Percentiles rank a stretch among this genome's conserved stretches.
These are phyloP conservation scores for Peromyscus eremicus DNA, from an alignment of 2,797 vertebrate genomes.

Conservation along the genomic window DNA sequence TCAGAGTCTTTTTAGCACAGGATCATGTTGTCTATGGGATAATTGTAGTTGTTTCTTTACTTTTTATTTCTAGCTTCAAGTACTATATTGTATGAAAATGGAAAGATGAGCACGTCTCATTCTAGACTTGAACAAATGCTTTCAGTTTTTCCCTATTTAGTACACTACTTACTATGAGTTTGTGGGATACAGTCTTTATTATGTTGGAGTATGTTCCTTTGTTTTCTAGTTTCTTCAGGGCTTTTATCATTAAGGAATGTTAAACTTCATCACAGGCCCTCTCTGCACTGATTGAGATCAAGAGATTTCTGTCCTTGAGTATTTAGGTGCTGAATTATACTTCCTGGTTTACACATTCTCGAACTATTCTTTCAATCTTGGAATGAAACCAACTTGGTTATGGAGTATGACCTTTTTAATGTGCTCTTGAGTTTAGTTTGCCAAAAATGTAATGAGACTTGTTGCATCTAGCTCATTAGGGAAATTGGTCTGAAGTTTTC, in stretches of 20 bases:
- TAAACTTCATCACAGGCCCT: neutral
- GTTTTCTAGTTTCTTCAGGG: neutral
- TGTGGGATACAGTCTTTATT: neutral
- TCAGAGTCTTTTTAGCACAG: neutral
- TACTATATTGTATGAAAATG: neutral
- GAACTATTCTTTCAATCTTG: neutral
- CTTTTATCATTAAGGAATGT: neutral
- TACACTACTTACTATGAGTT: neutral
- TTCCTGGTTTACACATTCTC: neutral
- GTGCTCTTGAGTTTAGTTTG: neutral
- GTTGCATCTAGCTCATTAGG: neutral
- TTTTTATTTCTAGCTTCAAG: neutral
- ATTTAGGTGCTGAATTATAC: neutral
- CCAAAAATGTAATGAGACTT: neutral
- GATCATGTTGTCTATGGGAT: neutral
- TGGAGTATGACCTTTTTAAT: neutral
- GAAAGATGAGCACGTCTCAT: neutral
- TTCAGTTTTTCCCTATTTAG: neutral
- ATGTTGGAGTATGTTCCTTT: neutral
- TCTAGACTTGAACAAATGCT: neutral
- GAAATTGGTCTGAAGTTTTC: neutral
- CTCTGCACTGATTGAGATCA: neutral
- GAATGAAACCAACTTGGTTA: neutral
- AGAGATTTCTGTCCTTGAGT: neutral
- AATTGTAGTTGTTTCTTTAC: neutral